A percentile compares a stretch with the other conserved stretches of the same genome.
Evolutionary conservation across 1,140 invertebrate species (phyloP).

Genomic region (Zaprionus tsacasi): DNA sequence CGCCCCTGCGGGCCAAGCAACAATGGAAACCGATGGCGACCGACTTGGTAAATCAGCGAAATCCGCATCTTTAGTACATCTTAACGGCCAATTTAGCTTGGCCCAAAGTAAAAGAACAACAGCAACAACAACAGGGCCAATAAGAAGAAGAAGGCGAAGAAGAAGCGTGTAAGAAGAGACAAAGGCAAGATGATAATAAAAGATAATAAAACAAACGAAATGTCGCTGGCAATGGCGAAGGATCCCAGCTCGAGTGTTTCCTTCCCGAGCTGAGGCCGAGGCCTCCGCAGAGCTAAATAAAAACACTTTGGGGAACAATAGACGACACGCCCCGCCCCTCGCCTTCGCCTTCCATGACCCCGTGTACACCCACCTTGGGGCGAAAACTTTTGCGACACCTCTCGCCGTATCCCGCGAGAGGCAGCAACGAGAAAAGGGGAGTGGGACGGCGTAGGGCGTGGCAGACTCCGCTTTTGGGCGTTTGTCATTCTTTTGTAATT

Average conservation of each 20-base stretch:
- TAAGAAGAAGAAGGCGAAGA: constrained; percentile 25
- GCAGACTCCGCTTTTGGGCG: constrained; percentile 29
- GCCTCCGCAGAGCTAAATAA: constrained; percentile 56
- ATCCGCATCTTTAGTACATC: constrained; percentile 77
- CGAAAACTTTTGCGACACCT: constrained; percentile 58
- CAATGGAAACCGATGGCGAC: constrained; percentile 27
- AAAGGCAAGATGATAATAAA: constrained; percentile 63
- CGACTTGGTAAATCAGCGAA: constrained; percentile 74
- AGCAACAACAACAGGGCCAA: constrained; percentile 37
- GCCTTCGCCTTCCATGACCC: background rate
- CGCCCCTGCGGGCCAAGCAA: constrained; percentile 11
- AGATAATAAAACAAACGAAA: constrained; percentile 81
- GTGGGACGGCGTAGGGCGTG: background rate
- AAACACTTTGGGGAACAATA: constrained; percentile 82
- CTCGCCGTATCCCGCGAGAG: constrained; percentile 19
- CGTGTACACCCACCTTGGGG: background rate
- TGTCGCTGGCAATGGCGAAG: constrained; percentile 47
- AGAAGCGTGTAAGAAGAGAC: background rate
- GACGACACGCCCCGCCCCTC: constrained; percentile 29
- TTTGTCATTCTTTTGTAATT: constrained; percentile 78
- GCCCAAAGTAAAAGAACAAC: constrained; percentile 4
- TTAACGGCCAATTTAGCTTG: constrained; percentile 80
- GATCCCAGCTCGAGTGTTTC: background rate
- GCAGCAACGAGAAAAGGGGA: background rate
- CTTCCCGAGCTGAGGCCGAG: background rate